Evolutionary conservation across 1,140 invertebrate species (phyloP), one percentile per base, ranked within the genome.

Genomic region (Neoseiulus cucumeris): DNA sequence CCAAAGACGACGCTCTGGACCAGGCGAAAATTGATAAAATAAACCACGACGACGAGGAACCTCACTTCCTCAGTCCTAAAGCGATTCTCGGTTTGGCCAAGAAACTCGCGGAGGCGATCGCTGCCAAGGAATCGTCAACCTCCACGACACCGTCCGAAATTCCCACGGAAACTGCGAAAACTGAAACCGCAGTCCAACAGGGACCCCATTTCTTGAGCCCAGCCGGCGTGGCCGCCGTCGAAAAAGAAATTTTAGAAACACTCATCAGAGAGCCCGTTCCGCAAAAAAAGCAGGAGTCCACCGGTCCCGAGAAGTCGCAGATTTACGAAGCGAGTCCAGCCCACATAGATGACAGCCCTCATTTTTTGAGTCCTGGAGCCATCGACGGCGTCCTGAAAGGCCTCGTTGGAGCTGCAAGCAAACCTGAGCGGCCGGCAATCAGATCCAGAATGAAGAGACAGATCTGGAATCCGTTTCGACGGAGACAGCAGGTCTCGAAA

Each of bases 381-480:
- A 20, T 25, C 25, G 17, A 59, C 17, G 51, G 51, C 6, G 33
- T 59, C 17, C 51, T 59, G 14, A 59, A 25, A 12, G 51, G 22
- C 17, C 1, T 59, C 22, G 51, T 14, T 12, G n/a, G 22, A 20
- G 14, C 22, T 14, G 51, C 51, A 17, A 20, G 2, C 9, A 59
- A 59, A 59, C 14, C 51, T 5, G 51, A 25, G 33, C 17, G 9
- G 22, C 14, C 14, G n/a, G 51, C 14, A 25, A 20, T 33, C 25
- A 59, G 33, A 33, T 59, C 51, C 17, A 25, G 51, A 25, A 9
- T 59, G 22, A 25, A 33, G 6, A 12, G 51, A 59, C 51, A 59
- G 51, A 59, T 59, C 22, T 59, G 51, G 51, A 59, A 59, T 9
- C 51, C 51, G 14, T 59, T 59, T 9, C 51, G 51, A 25, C 25